Base-by-base conservation (phyloP, 1,140 invertebrate genomes). In the Popillia japonica region DNA sequence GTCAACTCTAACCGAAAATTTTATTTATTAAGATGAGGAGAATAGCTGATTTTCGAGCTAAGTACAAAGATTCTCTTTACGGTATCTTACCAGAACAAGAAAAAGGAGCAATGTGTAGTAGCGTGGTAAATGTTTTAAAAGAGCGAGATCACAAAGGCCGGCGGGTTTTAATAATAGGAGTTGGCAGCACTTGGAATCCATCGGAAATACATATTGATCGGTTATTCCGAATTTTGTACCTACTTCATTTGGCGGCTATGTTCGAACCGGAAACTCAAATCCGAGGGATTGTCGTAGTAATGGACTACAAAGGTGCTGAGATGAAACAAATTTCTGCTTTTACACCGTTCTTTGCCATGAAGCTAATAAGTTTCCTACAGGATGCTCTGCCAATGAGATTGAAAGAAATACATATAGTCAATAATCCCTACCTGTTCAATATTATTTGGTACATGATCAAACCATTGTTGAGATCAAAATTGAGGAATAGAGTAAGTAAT, bases 321-420 rank as follows among this genome's bases (percentile, higher is more conserved):
- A 92, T 94, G 90, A 91, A 91, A 85, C 94, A 96, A 88, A 89
- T 90, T 82, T 83, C 85, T 87, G 91, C 90, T 0, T 85, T 95
- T 17, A 90, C 91, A 0, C 93, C 93, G 22, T 85, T 90, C 0
- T 95, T 94, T 84, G 93, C 92, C 27, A 92, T 92, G 86, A 90
- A 91, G 78, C 89, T 95, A 22, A 89, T 96, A 61, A 90, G 89
- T 17, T 96, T 95, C 86, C 94, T 96, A 77, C 94, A 96, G 85
- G 95, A 97, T 79, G 95, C 95, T 2, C 96, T 97, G 92, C 96
- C 96, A 27, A 87, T 96, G 14, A 90, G 96, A 78, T 90, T 97
- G 81, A 96, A 96, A 86, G 95, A 96, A 85, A 93, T 97, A 9
- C 96, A 97, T 87, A 94, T 98, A 82, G 92, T 98, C 0, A 96